Evolutionary conservation across 2,113 vertebrate genomes (phyloP), one percentile per base, ranked within the genome.

Genomic region (Mungos mungo): DNA sequence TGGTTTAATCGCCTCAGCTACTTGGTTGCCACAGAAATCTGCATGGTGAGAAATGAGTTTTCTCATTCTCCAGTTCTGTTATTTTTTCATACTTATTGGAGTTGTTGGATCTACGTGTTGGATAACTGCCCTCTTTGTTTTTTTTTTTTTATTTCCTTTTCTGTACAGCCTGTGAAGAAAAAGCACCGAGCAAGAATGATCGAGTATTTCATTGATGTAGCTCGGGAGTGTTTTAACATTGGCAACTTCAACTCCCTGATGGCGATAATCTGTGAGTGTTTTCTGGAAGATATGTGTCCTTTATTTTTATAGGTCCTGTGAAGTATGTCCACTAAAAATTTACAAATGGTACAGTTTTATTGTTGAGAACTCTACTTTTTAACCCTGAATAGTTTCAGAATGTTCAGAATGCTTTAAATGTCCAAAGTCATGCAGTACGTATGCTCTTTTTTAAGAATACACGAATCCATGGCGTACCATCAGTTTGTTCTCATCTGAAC

Each of bases 211-310:
- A 99, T 99, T 5, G 99, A 99, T 0, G 99, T 99, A 83, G 99
- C 99, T 7, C 99, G 99, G 0, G 99, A 99, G 85, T 99, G 99
- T 98, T 99, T 99, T 98, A 99, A 99, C 98, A 99, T 99, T 12
- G 99, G 99, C 96, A 99, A 99, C 99, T 99, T 99, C 79, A 99
- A 99, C 98, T 99, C 99, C 83, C 99, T 99, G 97, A 99, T 99
- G 99, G 99, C 99, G 57, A 99, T 99, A 97, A 99, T 99, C 95
- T 99, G 99, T 99, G 98, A 99, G 99, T 99, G 74, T 96, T 80
- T 95, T 80, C 88, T 81, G 38, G 13, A 54, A 4, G 25, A 50
- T 33, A 3, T 4, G 4, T 71, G 66, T 71, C 31, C 25, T 74
- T 57, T 74, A 31, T 41, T 74, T 76, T 50, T 69, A n/a, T 23